These are phyloP conservation scores for Zaprionus taronus DNA, from an alignment of 1,140 invertebrate species.

Conservation along the genomic window DNA sequence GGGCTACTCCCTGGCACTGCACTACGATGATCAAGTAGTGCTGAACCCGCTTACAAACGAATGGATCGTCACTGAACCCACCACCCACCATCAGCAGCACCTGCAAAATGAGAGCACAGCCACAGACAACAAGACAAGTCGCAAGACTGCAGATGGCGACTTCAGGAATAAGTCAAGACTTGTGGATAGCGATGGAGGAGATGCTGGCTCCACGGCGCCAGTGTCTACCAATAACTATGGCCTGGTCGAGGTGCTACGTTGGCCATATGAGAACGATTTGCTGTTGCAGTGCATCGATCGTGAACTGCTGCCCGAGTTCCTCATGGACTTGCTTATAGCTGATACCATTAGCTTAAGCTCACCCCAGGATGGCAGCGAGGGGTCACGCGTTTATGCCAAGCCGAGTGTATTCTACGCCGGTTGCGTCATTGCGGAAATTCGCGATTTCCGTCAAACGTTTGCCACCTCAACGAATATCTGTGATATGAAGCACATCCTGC, in stretches of 20 bases:
- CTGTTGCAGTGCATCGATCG: slow-evolving; percentile 92
- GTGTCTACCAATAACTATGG: slow-evolving; percentile 86
- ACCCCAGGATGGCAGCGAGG: slow-evolving; percentile 66
- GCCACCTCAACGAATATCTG: slow-evolving; percentile 88
- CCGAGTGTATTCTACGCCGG: slow-evolving; percentile 95
- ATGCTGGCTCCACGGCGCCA: slow-evolving; percentile 6
- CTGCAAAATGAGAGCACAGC: slow-evolving; percentile 24
- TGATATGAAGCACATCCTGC: slow-evolving; percentile 93
- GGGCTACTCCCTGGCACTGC: slow-evolving; percentile 94
- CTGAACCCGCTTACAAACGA: slow-evolving; percentile 70
- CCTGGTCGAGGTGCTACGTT: slow-evolving; percentile 89
- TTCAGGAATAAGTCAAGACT: slow-evolving; percentile 43
- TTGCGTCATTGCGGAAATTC: slow-evolving; percentile 95
- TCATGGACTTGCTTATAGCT: slow-evolving; percentile 93
- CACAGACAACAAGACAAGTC: slow-evolving; percentile 51
- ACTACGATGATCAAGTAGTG: slow-evolving; percentile 85
- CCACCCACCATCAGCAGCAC: background rate
- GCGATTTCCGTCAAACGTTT: slow-evolving; percentile 93
- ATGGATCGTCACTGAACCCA: slow-evolving; percentile 46
- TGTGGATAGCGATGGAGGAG: slow-evolving; percentile 26
- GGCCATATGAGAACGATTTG: slow-evolving; percentile 92
- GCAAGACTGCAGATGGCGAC: slow-evolving; percentile 32
- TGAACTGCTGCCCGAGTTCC: slow-evolving; percentile 93
- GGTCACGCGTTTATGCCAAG: slow-evolving; percentile 72
- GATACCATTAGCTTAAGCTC: slow-evolving; percentile 85